Evolutionary conservation across 2,888 invertebrate species (phyloP).

Genomic region (Syrphus vitripennis): DNA sequence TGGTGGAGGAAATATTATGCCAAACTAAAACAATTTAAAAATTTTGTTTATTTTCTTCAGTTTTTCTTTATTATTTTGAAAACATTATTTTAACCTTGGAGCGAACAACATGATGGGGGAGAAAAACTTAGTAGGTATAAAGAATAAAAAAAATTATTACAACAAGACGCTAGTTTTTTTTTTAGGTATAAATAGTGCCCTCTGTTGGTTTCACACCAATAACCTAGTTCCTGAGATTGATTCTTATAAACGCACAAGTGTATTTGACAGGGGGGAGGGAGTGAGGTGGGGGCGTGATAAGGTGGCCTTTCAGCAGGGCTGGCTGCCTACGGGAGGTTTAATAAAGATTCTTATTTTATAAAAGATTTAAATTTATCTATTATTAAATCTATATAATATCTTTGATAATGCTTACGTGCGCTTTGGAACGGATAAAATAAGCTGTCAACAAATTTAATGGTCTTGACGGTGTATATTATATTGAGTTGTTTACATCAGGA

Average conservation of each 20-base stretch:
- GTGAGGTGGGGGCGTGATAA: neutral
- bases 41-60: slow-evolving; percentile 22
- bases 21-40: slow-evolving; percentile 38
- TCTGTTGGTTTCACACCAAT: slow-evolving; percentile 44
- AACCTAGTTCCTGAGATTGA: slow-evolving; percentile 51
- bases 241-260: neutral
- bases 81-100: slow-evolving; percentile 65
- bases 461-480: neutral
- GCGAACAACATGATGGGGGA: slow-evolving; percentile 7
- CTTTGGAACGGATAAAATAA: slow-evolving; percentile 20
- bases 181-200: neutral
- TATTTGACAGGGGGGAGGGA: neutral
- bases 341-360: neutral
- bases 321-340: neutral
- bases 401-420: slow-evolving; percentile 52
- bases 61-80: slow-evolving; percentile 50
- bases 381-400: slow-evolving; percentile 6
- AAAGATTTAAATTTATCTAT: slow-evolving; percentile 5
- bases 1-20: too few species aligned
- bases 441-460: slow-evolving; percentile 1
- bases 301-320: neutral
- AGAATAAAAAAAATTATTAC: neutral
- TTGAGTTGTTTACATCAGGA: neutral
- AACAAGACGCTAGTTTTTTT: slow-evolving; percentile 25
- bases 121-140: neutral